Evolutionary conservation across 2,113 vertebrate species (phyloP), one percentile per base, ranked within the genome.

Genomic region (Salvator merianae): DNA sequence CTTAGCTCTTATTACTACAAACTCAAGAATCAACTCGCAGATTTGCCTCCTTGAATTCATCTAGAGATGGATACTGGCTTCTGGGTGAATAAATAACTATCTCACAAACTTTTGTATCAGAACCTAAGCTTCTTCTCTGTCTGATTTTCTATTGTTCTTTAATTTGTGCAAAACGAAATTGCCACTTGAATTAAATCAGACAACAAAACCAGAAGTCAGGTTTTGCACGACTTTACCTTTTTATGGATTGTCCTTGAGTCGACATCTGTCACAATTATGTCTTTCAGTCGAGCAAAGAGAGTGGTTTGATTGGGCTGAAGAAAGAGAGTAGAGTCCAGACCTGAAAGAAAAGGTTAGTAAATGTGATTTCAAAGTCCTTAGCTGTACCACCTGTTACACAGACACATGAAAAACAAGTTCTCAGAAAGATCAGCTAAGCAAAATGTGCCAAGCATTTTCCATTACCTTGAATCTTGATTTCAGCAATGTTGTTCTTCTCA

Each of bases 401-500:
- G 18, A 14, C 16, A 5, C 18, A 66, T 50, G 30, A 22, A 30
- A 63, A 32, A 20, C 81, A 65, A 75, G 40, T 18, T 38, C 50
- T 55, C 55, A 26, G 26, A 7, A 59, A 16, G 4, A 59, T 59
- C 18, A 16, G 16, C 2, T 5, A 59, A 20, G 55, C 18, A 20
- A 59, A 59, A 59, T 26, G 34, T 22, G 2, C 5, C 40, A 1
- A 10, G 14, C 5, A 7, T 32, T 8, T 38, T 28, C 24, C 16
- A 1, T 91, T 96, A 98, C 99, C 99, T 96, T 98, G 97, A 81
- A 99, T 95, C 92, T 96, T 96, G 93, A 99, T 98, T 93, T 99
- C 98, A 34, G 98, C 98, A 75, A 99, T 98, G 93, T 92, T 97
- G 89, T 88, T 89, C 83, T 93, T 94, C 74, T 98, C 97, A 71